Conservation (phyloP, 2,888 invertebrate genomes). For the Omphaloscelis lunosa region DNA sequence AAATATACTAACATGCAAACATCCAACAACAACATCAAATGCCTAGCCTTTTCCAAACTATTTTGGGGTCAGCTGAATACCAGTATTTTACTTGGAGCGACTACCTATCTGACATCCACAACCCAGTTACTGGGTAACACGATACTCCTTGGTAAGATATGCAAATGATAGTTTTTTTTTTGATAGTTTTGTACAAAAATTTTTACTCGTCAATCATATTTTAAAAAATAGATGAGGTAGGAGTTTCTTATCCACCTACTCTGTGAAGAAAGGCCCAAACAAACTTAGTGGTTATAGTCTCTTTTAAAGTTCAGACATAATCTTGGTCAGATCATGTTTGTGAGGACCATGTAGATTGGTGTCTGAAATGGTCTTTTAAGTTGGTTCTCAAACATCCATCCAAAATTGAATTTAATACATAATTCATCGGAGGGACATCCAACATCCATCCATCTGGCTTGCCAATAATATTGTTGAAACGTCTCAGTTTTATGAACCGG, state of each 20-base stretch:
- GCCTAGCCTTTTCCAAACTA: too few relatives aligned
- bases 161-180: not conserved
- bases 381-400: not conserved
- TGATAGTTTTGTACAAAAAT: not conserved
- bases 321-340: not conserved
- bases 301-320: not conserved
- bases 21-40: not conserved
- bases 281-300: not conserved
- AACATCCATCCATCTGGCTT: constrained; percentile 7
- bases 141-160: not conserved
- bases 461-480: constrained; percentile 51
- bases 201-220: not conserved
- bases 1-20: not conserved
- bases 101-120: not conserved
- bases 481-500: constrained; percentile 40
- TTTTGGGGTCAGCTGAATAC: not conserved
- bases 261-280: not conserved
- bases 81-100: not conserved
- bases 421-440: not conserved
- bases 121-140: not conserved
- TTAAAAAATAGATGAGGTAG: not conserved
- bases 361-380: not conserved
- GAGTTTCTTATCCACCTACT: not conserved
- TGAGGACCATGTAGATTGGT: not conserved
- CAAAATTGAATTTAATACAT: not conserved